Percentiles rank a stretch among this genome's conserved stretches.
phyloP scores from a whole-genome alignment of 1,140 invertebrate species.

The Pomacea maculata region DNA sequence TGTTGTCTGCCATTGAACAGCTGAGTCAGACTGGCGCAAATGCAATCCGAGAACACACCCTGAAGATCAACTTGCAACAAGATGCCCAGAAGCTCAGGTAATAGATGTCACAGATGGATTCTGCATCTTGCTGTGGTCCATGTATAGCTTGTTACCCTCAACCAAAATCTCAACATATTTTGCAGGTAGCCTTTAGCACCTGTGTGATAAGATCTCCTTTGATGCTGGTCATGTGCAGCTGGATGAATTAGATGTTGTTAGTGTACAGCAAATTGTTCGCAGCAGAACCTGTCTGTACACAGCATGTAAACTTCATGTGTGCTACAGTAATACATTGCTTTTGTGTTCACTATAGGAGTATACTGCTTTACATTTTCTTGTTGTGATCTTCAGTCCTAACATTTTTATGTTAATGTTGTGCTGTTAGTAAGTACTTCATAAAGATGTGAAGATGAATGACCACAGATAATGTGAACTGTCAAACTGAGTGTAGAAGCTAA shows the following conservation, averaged over 20 bases:
- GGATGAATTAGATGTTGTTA: background rate
- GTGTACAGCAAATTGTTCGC: background rate
- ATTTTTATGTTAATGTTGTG: too few species aligned
- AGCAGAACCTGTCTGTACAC: too few species aligned
- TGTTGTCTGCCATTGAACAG: background rate
- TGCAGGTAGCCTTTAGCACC: background rate
- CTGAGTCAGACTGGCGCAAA: conserved; percentile 17
- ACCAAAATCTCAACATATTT: background rate
- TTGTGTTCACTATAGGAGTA: too few species aligned
- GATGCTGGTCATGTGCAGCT: background rate
- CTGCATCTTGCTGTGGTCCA: background rate
- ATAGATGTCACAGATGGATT: background rate
- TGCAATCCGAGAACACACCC: conserved; percentile 21
- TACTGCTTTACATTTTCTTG: too few species aligned
- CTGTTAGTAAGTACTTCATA: too few species aligned
- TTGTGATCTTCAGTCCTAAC: too few species aligned
- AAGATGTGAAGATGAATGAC: too few species aligned
- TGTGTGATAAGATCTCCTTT: background rate
- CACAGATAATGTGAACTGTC: too few species aligned
- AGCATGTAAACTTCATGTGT: too few species aligned
- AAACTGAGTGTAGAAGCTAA: too few species aligned
- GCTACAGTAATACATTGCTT: too few species aligned
- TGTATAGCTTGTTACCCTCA: background rate
- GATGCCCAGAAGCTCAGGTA: conserved; percentile 28
- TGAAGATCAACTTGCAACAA: conserved; percentile 25